phyloP scores from a whole-genome alignment of 2,888 invertebrate genomes.

The Mesoligia furuncula region DNA sequence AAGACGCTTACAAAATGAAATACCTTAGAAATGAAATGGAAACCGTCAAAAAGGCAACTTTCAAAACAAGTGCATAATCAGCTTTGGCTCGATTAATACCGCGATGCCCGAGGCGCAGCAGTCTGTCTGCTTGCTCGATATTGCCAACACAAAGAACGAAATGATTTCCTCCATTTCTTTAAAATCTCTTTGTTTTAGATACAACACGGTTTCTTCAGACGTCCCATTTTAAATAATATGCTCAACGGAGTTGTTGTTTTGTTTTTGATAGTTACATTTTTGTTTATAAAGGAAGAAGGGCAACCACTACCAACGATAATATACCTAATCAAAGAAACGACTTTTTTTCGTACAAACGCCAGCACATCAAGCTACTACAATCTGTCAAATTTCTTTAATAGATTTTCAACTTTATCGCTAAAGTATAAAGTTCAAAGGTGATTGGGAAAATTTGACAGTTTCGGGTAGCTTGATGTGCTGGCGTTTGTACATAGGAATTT shows the following conservation, averaged over 20 bases:
- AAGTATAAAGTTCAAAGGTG: no score
- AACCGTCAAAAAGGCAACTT: conserved; percentile 77
- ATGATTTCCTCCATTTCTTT: conserved; percentile 87
- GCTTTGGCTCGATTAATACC: conserved; percentile 89
- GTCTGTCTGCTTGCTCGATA: conserved; percentile 79
- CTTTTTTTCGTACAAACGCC: no score
- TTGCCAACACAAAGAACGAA: conserved; percentile 87
- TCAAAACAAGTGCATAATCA: conserved; percentile 86
- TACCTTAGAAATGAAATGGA: conserved; percentile 73
- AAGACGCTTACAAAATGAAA: conserved; percentile 65
- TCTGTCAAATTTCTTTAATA: no score
- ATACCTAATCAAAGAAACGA: background rate
- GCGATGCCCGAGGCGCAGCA: conserved; percentile 79
- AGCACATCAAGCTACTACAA: no score
- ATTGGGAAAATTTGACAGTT: no score
- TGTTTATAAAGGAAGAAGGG: background rate
- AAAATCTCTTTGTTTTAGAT: conserved; percentile 84
- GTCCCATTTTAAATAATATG: conserved; percentile 45
- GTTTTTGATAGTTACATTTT: conserved; percentile 36
- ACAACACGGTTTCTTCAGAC: conserved; percentile 71
- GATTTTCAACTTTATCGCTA: no score
- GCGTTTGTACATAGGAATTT: background rate
- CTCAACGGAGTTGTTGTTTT: conserved; percentile 38
- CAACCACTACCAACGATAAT: background rate
- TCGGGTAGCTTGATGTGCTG: no score